Evolutionary conservation across 1,140 invertebrate genomes (phyloP), one percentile per base, ranked within the genome.

Genomic region (Cryptotermes secundus): DNA sequence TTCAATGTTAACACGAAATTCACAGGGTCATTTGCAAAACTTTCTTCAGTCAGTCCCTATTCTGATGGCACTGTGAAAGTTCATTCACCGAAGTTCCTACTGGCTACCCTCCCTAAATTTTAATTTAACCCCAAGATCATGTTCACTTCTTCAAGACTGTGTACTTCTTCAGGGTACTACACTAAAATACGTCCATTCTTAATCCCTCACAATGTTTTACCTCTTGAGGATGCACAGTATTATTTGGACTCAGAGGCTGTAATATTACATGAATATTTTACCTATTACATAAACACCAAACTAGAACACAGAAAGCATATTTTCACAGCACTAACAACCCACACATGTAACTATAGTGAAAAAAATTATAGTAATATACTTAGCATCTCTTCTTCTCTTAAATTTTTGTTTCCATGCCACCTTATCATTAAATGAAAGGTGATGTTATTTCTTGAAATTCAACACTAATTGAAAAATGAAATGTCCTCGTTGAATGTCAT

Each of bases 401-500:
- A n/a, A n/a, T n/a, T n/a, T n/a, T n/a, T n/a, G 4, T 72, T 72
- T 31, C 31, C 26, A 72, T 72, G 9, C 45, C 45, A 72, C 59
- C 26, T 72, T 72, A 31, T 7, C 59, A 72, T 72, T 72, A 72
- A n/a, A 72, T 72, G 26, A 72, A 72, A 72, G 16, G 53, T 59
- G 24, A 31, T 72, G n/a, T 26, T n/a, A 72, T 16, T n/a, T 72
- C 59, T n/a, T 72, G 34, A 92, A 93, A 83, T 91, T 93, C 49
- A 93, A 93, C 3, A 91, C 92, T 34, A 89, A 92, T 65, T 34
- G 26, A 59, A 42, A 83, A 83, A 35, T 35, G 65, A 49, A 83
- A 65, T 31, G n/a, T 84, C 45, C 86, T 83, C 85, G 86, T 86
- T 80, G 84, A 85, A 86, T 80, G 80, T 87, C 85, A 82, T 34